Evolutionary conservation across 1,140 invertebrate genomes (phyloP).

Genomic region (Zaprionus inermis): DNA sequence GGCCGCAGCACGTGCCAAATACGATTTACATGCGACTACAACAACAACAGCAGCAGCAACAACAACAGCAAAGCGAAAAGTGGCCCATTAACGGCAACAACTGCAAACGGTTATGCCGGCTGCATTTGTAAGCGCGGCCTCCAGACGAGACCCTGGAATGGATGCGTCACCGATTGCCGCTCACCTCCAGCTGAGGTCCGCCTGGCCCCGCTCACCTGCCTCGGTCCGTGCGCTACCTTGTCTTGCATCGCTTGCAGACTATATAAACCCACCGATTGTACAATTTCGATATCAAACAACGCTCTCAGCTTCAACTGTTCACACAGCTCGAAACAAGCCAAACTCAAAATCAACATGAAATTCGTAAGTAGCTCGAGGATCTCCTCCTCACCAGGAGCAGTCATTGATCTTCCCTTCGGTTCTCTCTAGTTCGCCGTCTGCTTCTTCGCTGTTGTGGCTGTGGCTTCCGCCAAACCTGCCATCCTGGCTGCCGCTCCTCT

Average conservation of each 20-base stretch:
- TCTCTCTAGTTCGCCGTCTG: constrained; percentile 68
- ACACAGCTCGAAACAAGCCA: constrained; percentile 42
- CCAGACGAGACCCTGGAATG: constrained; percentile 38
- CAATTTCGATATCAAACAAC: constrained; percentile 58
- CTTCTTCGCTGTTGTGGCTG: constrained; percentile 75
- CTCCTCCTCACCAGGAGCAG: not conserved
- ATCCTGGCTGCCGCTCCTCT: constrained; percentile 73
- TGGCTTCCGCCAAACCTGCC: constrained; percentile 69
- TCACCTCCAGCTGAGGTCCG: not conserved
- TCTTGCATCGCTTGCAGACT: constrained; percentile 20
- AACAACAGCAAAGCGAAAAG: constrained; percentile 12
- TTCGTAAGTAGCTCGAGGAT: constrained; percentile 63
- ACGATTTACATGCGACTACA: constrained; percentile 31
- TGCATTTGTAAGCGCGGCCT: constrained; percentile 72
- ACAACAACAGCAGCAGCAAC: constrained; percentile 21
- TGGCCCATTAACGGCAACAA: constrained; percentile 51
- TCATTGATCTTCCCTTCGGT: not conserved
- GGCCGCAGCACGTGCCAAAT: constrained; percentile 66
- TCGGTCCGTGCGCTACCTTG: not conserved
- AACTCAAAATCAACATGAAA: constrained; percentile 72
- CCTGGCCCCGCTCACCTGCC: not conserved
- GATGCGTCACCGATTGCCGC: constrained; percentile 37
- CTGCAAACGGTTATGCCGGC: constrained; percentile 45
- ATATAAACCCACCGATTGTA: constrained; percentile 49
- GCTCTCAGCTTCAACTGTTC: constrained; percentile 64